Conservation (phyloP, 2,113 vertebrate species). For the Proteles cristata region DNA sequence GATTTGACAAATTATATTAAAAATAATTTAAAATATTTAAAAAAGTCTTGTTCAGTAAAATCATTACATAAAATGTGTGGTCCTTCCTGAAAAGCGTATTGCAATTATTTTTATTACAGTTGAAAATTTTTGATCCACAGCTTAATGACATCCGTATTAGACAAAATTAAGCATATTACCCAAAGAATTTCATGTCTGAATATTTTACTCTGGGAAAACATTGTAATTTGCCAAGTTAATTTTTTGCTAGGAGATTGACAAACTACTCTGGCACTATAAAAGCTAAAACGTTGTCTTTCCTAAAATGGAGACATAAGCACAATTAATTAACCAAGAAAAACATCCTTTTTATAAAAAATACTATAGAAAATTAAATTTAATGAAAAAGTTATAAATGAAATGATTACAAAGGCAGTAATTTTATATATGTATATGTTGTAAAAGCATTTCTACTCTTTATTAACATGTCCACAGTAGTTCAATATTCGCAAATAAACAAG, state of each 20-base stretch:
- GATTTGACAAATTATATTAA: too few relatives aligned
- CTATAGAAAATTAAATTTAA: neutral
- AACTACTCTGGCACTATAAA: neutral
- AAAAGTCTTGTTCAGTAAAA: slow-evolving; percentile 12
- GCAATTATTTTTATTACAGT: slow-evolving; percentile 46
- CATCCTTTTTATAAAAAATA: neutral
- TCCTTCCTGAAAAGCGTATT: slow-evolving; percentile 30
- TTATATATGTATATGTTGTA: too few relatives aligned
- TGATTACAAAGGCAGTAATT: neutral
- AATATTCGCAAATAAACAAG: too few relatives aligned
- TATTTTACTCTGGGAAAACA: slow-evolving; percentile 52
- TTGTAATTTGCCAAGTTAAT: neutral
- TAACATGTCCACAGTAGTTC: too few relatives aligned
- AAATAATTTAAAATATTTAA: neutral
- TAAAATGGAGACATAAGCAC: slow-evolving; percentile 27
- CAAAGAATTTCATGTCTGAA: neutral
- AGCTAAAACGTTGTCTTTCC: slow-evolving; percentile 6
- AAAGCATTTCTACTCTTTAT: too few relatives aligned
- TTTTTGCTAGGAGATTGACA: slow-evolving; percentile 6
- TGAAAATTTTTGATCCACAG: slow-evolving; percentile 9
- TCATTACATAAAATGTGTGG: slow-evolving; percentile 21
- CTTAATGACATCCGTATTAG: neutral
- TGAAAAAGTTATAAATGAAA: neutral
- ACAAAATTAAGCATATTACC: too few relatives aligned
- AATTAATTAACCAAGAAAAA: neutral